These are phyloP conservation scores for Grammomys surdaster DNA, from an alignment of 2,113 vertebrate genomes.

Conservation along the genomic window DNA sequence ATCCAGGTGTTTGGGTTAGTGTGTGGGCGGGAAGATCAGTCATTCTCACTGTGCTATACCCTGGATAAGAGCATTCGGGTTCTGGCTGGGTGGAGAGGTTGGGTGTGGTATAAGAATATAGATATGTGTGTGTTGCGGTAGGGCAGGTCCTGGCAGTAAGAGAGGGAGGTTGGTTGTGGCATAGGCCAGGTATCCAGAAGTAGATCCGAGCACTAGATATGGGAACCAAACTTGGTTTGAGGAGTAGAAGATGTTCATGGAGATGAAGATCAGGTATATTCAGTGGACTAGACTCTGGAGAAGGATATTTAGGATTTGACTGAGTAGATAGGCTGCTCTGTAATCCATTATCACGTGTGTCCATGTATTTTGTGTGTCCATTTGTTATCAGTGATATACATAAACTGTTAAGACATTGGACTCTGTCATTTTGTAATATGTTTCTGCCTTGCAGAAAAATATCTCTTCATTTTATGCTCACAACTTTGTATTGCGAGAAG, in stretches of 20 bases:
- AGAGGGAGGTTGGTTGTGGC: neutral
- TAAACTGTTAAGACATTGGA: neutral
- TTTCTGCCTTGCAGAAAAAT: slow-evolving; percentile 42
- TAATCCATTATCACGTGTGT: neutral
- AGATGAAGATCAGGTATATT: neutral
- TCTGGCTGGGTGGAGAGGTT: neutral
- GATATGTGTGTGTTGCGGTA: neutral
- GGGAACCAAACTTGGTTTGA: neutral
- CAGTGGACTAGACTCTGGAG: neutral
- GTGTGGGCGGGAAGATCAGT: neutral
- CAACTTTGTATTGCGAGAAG: neutral
- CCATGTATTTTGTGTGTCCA: neutral
- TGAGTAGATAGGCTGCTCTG: neutral
- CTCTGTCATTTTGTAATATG: neutral
- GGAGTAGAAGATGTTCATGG: neutral
- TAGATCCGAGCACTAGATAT: neutral
- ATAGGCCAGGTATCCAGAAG: neutral
- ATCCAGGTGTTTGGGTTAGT: neutral
- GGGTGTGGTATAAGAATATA: neutral
- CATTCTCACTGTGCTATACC: neutral
- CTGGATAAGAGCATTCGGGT: neutral
- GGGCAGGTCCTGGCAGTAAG: neutral
- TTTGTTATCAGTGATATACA: neutral
- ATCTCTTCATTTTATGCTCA: slow-evolving; percentile 28
- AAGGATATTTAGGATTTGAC: neutral